Conservation (phyloP, 2,888 invertebrate genomes). For the Andrena flavipes region DNA sequence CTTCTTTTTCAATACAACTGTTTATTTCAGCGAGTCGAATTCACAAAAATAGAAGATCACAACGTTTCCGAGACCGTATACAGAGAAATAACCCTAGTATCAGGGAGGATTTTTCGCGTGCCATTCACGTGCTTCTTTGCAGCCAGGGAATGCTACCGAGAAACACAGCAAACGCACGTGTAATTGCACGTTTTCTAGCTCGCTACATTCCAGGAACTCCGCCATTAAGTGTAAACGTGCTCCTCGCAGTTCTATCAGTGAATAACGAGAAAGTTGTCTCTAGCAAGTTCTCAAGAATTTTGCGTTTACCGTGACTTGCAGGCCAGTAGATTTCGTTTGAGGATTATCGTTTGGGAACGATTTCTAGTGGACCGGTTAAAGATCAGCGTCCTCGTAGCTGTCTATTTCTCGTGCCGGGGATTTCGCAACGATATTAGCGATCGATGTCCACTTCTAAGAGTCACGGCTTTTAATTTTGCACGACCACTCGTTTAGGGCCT, state of each 20-base stretch:
- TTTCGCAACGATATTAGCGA: slow-evolving; percentile 4
- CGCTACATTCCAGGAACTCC: neutral
- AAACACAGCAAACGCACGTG: neutral
- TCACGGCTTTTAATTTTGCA: slow-evolving; percentile 19
- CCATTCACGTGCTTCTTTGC: no score
- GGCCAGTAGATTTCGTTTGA: neutral
- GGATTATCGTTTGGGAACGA: neutral
- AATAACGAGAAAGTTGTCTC: slow-evolving; percentile 34
- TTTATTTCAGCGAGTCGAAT: neutral
- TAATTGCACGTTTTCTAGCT: slow-evolving; percentile 23
- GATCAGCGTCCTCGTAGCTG: neutral
- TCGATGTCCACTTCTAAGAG: slow-evolving; percentile 18
- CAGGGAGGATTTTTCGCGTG: neutral
- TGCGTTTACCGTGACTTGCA: neutral
- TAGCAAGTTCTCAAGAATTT: slow-evolving; percentile 2
- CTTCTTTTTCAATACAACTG: no score
- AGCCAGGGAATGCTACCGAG: neutral
- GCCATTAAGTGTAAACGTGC: neutral
- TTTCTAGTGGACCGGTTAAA: neutral
- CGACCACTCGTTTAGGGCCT: slow-evolving; percentile 28
- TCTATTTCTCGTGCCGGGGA: neutral
- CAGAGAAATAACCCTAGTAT: neutral
- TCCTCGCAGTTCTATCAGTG: neutral
- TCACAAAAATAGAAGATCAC: neutral
- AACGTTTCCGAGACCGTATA: neutral